phyloP scores from a whole-genome alignment of 2,888 invertebrate species.

The Brachynemurus nebulosus region DNA sequence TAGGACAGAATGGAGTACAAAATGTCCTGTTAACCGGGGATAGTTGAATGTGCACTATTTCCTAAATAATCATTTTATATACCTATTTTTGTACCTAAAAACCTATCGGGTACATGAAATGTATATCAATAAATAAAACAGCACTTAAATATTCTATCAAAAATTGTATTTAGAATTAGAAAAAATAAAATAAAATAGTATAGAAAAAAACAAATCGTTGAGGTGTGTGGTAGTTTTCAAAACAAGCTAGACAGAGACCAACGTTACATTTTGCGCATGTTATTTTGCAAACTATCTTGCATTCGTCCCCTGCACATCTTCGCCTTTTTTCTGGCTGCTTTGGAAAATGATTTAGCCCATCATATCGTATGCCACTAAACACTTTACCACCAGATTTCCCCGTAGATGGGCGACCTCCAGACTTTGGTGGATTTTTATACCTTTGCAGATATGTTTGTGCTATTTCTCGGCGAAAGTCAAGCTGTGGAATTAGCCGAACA shows the following conservation, averaged over 20 bases:
- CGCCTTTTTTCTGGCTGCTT: slow-evolving; percentile 13
- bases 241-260: no score
- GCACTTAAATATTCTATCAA: no score
- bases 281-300: no score
- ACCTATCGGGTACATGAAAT: no score
- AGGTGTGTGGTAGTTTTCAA: no score
- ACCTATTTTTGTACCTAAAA: no score
- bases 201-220: no score
- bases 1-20: not conserved
- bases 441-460: slow-evolving; percentile 12
- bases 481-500: slow-evolving; percentile 3
- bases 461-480: slow-evolving; percentile 14
- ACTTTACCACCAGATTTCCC: slow-evolving; percentile 11
- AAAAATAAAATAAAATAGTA: no score
- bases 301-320: slow-evolving; percentile 18
- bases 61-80: no score
- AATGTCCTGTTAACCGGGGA: not conserved
- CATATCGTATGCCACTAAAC: slow-evolving; percentile 16
- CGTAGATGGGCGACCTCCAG: slow-evolving; percentile 11
- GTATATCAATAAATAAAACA: no score
- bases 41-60: not conserved
- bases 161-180: no score
- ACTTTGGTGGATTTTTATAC: slow-evolving; percentile 9
- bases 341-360: slow-evolving; percentile 15
- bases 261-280: no score